These are phyloP conservation scores for Yasuhikotakia modesta DNA, from an alignment of 2,797 vertebrate genomes.

Conservation along the genomic window DNA sequence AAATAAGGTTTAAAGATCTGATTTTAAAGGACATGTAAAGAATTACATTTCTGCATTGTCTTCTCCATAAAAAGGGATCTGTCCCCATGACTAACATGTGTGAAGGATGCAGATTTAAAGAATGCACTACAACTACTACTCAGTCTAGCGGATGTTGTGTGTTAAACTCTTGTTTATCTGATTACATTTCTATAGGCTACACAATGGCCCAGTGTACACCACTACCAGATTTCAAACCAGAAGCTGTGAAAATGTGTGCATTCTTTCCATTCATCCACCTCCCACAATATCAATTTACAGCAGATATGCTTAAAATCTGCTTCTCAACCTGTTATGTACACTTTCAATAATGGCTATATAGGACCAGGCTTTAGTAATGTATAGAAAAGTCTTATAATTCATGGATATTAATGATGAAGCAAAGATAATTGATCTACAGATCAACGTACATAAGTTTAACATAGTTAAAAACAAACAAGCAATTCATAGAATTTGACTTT, in stretches of 20 bases:
- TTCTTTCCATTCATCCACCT: slow-evolving; percentile 43
- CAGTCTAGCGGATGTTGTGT: slow-evolving; percentile 21
- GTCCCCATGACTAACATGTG: not conserved
- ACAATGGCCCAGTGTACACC: slow-evolving; percentile 26
- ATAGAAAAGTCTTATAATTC: not conserved
- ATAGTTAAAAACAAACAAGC: too few species aligned
- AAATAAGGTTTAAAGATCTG: too few species aligned
- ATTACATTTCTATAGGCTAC: slow-evolving; percentile 32
- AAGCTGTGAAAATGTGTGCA: slow-evolving; percentile 20
- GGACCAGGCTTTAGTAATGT: not conserved
- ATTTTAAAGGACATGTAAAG: too few species aligned
- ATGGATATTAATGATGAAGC: too few species aligned
- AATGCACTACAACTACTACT: slow-evolving; percentile 4
- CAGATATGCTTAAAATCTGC: slow-evolving; percentile 2
- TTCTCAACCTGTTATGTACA: not conserved
- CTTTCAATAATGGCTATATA: too few species aligned
- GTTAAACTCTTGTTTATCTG: slow-evolving; percentile 43
- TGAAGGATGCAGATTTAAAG: slow-evolving; percentile 15
- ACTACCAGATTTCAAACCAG: slow-evolving; percentile 23
- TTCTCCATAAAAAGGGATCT: not conserved
- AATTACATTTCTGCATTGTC: not conserved
- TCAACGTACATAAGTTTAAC: too few species aligned
- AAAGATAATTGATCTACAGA: too few species aligned
- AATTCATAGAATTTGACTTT: not conserved
- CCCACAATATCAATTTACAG: slow-evolving; percentile 41